These are phyloP conservation scores for Parelbella ahira DNA, from an alignment of 2,888 invertebrate genomes.

Conservation along the genomic window DNA sequence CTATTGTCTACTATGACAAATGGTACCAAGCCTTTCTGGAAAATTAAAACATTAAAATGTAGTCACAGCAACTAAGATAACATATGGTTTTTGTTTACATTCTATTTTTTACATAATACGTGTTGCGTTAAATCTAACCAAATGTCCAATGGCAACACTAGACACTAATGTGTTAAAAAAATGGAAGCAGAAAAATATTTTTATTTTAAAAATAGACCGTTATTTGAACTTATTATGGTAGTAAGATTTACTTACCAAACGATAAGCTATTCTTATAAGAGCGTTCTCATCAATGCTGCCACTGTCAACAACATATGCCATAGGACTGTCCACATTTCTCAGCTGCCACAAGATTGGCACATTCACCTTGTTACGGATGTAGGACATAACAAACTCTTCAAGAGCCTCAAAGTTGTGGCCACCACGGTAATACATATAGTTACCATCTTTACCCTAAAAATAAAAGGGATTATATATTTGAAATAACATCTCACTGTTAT, in stretches of 20 bases:
- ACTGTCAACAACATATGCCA: conserved; percentile 74
- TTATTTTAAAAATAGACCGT: too few relatives aligned
- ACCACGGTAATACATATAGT: conserved; percentile 82
- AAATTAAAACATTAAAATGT: conserved; percentile 24
- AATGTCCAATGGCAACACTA: too few relatives aligned
- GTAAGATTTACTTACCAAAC: conserved; percentile 80
- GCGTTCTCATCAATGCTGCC: conserved; percentile 79
- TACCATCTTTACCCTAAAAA: conserved; percentile 69
- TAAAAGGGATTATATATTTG: background rate
- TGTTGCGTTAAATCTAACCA: too few relatives aligned
- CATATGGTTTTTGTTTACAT: too few relatives aligned
- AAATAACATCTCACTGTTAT: too few relatives aligned
- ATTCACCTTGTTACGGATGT: conserved; percentile 58
- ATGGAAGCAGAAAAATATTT: too few relatives aligned
- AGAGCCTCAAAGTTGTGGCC: conserved; percentile 80
- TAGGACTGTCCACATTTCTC: conserved; percentile 48
- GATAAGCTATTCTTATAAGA: conserved; percentile 84
- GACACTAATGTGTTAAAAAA: too few relatives aligned
- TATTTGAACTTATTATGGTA: too few relatives aligned
- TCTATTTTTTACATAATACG: too few relatives aligned
- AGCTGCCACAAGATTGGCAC: conserved; percentile 47
- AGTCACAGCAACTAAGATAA: too few relatives aligned
- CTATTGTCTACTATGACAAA: conserved; percentile 49
- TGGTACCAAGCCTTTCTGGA: conserved; percentile 54
- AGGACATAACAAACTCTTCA: conserved; percentile 83